Percentiles rank a stretch among this genome's conserved stretches.
Evolutionary conservation across 2,888 invertebrate species (phyloP).

Genomic region (Stenotaenia linearis): DNA sequence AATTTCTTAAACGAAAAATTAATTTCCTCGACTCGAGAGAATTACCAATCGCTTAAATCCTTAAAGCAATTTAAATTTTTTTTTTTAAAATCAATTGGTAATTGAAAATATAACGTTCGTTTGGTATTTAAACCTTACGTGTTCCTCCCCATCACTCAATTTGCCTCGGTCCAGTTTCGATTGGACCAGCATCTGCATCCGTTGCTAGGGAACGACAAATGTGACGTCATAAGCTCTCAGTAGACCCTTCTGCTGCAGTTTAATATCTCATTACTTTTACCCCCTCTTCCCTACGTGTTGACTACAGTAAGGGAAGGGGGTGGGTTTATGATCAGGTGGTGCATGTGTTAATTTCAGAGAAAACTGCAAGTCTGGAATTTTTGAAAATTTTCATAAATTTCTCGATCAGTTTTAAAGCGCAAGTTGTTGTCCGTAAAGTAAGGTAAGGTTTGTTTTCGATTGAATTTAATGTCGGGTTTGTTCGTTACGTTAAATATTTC

Average conservation of each 20-base stretch:
- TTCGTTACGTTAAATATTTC: too few species aligned
- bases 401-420: not conserved
- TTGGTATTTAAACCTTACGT: not conserved
- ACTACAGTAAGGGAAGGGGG: not conserved
- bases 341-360: too few species aligned
- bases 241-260: not conserved
- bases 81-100: not conserved
- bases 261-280: not conserved
- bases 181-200: conserved; percentile 17
- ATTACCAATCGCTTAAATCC: too few species aligned
- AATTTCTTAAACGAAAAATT: too few species aligned
- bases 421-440: not conserved
- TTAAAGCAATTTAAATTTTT: not conserved
- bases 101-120: too few species aligned
- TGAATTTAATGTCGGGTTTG: too few species aligned
- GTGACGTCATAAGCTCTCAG: not conserved
- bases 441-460: not conserved
- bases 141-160: conserved; percentile 3
- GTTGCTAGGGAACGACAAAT: not conserved
- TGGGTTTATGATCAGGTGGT: not conserved
- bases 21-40: too few species aligned
- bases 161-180: conserved; percentile 10
- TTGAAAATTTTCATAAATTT: not conserved
- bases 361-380: not conserved
- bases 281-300: not conserved